A percentile compares a stretch with the other conserved stretches of the same genome.
These are phyloP conservation scores for Callosobruchus maculatus DNA, from an alignment of 2,888 invertebrate genomes.

Conservation along the genomic window DNA sequence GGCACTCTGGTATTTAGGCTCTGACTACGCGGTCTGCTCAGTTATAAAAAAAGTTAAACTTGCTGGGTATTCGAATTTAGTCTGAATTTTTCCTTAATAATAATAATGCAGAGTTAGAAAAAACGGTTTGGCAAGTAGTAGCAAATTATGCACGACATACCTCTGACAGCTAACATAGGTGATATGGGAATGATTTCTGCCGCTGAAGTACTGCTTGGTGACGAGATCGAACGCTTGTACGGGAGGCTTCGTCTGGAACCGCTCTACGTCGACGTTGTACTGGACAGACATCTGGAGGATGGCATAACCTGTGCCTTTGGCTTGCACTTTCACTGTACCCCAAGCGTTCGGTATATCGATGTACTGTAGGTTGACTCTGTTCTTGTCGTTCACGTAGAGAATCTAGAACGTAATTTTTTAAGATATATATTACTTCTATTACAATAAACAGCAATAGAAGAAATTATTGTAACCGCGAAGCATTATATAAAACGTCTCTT, in stretches of 20 bases:
- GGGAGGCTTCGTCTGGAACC: constrained; percentile 83
- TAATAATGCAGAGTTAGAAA: too few relatives aligned
- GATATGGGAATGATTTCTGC: constrained; percentile 92
- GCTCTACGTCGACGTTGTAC: constrained; percentile 82
- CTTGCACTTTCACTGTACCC: constrained; percentile 91
- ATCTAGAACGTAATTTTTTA: background rate
- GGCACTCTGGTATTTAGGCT: too few relatives aligned
- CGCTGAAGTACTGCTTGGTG: constrained; percentile 73
- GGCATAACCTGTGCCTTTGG: constrained; percentile 91
- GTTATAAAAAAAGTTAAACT: too few relatives aligned
- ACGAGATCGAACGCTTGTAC: constrained; percentile 73
- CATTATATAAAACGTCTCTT: too few relatives aligned
- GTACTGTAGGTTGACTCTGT: constrained; percentile 74
- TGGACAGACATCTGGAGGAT: constrained; percentile 90
- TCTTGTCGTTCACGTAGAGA: constrained; percentile 69
- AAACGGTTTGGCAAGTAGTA: too few relatives aligned
- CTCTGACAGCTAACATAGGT: constrained; percentile 82
- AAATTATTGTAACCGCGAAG: too few relatives aligned
- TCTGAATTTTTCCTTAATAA: too few relatives aligned
- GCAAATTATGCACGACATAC: constrained; percentile 50
- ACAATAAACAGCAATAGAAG: too few relatives aligned
- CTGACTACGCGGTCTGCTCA: too few relatives aligned
- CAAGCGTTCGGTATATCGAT: constrained; percentile 87
- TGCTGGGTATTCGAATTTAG: too few relatives aligned
- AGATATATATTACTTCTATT: too few relatives aligned